Percentiles rank a stretch among this genome's conserved stretches.
Evolutionary conservation across 53 echinoderm and acorn worm genomes (phyloP).

Genomic region (Actinopyga echinites): DNA sequence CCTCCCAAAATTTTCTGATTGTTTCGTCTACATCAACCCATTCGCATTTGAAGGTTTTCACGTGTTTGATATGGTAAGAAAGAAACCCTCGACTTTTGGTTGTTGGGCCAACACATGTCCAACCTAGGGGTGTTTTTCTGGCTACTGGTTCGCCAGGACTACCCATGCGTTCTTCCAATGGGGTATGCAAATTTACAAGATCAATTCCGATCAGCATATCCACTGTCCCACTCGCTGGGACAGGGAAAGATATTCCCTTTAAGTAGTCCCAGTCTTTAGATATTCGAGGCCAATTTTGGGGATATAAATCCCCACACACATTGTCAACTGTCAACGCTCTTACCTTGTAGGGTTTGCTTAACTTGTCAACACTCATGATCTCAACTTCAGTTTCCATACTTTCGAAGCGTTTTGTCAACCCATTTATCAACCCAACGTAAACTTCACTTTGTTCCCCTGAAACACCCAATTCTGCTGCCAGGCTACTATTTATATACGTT

Average conservation of each 20-base stretch:
- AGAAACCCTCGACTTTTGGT: background rate
- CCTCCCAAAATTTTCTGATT: background rate
- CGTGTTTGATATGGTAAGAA: background rate
- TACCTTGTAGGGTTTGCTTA: background rate
- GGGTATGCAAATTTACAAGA: background rate
- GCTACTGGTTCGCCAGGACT: background rate
- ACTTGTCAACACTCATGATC: background rate
- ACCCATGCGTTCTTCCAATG: background rate
- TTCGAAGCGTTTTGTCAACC: background rate
- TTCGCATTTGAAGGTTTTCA: background rate
- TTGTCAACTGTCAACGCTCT: background rate
- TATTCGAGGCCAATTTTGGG: background rate
- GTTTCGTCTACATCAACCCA: background rate
- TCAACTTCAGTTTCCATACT: background rate
- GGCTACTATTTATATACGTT: slow-evolving; percentile 26
- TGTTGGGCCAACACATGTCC: background rate
- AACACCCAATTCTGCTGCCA: slow-evolving; percentile 10
- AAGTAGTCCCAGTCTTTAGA: background rate
- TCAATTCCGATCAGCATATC: background rate
- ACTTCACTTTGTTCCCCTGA: slow-evolving; percentile 6
- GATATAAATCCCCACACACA: background rate
- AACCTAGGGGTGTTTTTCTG: background rate
- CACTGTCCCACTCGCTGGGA: background rate
- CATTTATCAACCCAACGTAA: background rate
- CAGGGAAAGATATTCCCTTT: background rate